Conservation (phyloP, 1,140 invertebrate genomes). For the Zaprionus nigranus region DNA sequence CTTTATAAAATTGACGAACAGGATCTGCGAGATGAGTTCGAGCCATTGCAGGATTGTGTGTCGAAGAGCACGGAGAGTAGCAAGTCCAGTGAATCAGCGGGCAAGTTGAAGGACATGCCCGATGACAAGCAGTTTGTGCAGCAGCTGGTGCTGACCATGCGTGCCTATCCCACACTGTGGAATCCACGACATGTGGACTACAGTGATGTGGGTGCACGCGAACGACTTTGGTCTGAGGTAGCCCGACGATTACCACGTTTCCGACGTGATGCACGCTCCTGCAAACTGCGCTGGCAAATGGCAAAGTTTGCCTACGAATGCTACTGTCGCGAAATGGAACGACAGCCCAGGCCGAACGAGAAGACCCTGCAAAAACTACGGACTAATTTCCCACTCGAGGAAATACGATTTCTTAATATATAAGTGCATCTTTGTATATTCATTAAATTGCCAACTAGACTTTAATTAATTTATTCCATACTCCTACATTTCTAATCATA, state of each 20-base stretch:
- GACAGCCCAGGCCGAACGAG: constrained; percentile 58
- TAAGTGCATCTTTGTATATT: constrained; percentile 27
- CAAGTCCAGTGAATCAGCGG: constrained; percentile 1
- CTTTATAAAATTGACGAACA: constrained; percentile 80
- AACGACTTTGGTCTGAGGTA: constrained; percentile 70
- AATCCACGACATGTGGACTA: constrained; percentile 70
- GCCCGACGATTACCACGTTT: constrained; percentile 66
- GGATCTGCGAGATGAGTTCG: constrained; percentile 74
- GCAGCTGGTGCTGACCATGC: constrained; percentile 61
- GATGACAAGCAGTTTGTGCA: constrained; percentile 75
- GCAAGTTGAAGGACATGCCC: constrained; percentile 72
- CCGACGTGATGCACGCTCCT: constrained; percentile 61
- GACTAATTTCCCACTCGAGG: constrained; percentile 71
- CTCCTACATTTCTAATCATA: constrained; percentile 27
- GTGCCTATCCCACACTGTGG: constrained; percentile 72
- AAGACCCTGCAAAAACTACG: constrained; percentile 64
- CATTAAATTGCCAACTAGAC: constrained; percentile 20
- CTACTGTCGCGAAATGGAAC: constrained; percentile 64
- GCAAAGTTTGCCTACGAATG: constrained; percentile 77
- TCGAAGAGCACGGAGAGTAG: background rate
- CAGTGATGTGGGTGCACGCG: constrained; percentile 62
- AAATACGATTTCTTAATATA: constrained; percentile 70
- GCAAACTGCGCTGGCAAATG: constrained; percentile 78
- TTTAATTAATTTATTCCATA: constrained; percentile 22
- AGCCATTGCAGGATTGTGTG: constrained; percentile 65